A percentile compares a stretch with the other conserved stretches of the same genome.
These are phyloP conservation scores for Mirza zaza DNA, from an alignment of 2,113 vertebrate genomes.

Conservation along the genomic window DNA sequence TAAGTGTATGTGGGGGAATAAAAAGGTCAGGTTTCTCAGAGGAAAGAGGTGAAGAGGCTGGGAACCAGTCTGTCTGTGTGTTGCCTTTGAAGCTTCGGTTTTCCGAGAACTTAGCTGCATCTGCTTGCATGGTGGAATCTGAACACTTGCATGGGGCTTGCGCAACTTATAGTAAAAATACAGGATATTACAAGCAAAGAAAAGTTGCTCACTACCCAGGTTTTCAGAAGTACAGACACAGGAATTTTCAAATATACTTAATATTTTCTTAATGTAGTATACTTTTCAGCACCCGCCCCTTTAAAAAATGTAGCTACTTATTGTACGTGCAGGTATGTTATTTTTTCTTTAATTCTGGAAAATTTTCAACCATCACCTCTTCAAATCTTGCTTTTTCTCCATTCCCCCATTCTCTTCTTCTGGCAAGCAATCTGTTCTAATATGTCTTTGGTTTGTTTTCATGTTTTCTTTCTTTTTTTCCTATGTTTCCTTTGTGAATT, in stretches of 20 bases:
- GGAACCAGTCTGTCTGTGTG: too few species aligned
- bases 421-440: background rate
- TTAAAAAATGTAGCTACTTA: background rate
- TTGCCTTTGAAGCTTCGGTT: background rate
- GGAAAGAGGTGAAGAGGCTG: background rate
- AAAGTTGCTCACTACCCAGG: background rate
- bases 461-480: background rate
- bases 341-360: background rate
- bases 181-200: background rate
- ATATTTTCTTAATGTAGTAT: background rate
- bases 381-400: background rate
- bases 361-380: background rate
- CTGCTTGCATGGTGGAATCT: background rate
- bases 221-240: background rate
- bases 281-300: background rate
- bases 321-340: background rate
- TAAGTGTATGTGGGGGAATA: accelerated
- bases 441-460: background rate
- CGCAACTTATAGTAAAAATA: background rate
- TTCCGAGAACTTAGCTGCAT: background rate
- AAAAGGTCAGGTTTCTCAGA: background rate
- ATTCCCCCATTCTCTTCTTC: background rate
- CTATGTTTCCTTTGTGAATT: background rate
- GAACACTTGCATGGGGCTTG: background rate
- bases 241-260: background rate